Evolutionary conservation across 2,113 vertebrate genomes (phyloP).

Genomic region (Malurus alboscapulatus): DNA sequence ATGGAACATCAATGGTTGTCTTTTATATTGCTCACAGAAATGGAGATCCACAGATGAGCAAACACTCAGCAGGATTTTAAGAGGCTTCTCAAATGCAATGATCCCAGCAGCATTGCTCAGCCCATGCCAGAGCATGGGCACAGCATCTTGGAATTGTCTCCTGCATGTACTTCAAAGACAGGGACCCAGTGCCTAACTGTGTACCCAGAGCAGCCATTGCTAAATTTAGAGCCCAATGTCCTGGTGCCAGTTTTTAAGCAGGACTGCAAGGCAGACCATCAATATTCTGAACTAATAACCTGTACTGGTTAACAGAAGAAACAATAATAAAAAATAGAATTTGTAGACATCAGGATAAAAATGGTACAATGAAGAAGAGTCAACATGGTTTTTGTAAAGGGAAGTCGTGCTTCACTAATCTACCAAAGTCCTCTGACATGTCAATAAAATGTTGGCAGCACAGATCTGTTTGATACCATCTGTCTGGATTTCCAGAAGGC

Average conservation of each 20-base stretch:
- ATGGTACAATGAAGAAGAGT: neutral
- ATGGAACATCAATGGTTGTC: neutral
- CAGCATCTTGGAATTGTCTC: neutral
- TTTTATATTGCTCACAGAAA: neutral
- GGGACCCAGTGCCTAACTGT: neutral
- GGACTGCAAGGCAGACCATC: neutral
- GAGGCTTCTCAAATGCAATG: neutral
- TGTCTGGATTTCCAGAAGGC: slow-evolving; percentile 27
- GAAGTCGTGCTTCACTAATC: neutral
- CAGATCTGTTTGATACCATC: slow-evolving; percentile 8
- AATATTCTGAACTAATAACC: neutral
- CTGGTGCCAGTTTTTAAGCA: neutral
- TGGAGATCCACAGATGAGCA: neutral
- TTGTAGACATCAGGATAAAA: neutral
- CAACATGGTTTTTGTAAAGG: neutral
- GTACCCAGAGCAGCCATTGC: neutral
- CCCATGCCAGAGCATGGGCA: neutral
- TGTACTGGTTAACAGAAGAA: neutral
- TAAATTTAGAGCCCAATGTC: neutral
- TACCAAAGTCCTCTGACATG: neutral
- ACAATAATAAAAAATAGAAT: neutral
- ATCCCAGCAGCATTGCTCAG: neutral
- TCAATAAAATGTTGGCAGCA: neutral
- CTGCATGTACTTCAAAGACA: neutral
- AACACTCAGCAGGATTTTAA: neutral